Conservation (phyloP, 2,113 vertebrate species). For the Dryoscopus gambensis region DNA sequence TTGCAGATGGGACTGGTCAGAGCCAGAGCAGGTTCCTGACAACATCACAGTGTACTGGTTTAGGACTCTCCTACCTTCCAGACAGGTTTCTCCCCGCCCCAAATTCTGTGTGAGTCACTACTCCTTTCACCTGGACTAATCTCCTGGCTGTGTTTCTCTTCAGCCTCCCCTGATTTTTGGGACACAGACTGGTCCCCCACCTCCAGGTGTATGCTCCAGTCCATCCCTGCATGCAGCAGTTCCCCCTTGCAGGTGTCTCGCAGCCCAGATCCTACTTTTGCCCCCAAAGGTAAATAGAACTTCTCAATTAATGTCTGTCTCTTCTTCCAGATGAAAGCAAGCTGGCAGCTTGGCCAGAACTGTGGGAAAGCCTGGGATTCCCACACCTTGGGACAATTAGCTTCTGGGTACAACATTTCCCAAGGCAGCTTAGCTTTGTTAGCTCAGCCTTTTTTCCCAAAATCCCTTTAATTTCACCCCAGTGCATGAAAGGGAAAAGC, state of each 20-base stretch:
- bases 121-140: neutral
- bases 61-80: neutral
- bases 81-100: neutral
- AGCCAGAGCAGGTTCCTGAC: neutral
- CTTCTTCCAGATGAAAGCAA: neutral
- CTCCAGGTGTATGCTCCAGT: neutral
- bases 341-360: neutral
- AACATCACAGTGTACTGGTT: neutral
- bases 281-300: neutral
- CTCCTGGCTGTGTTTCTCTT: neutral
- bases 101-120: neutral
- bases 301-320: neutral
- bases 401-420: neutral
- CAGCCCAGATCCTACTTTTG: neutral
- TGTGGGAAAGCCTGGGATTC: slow-evolving; percentile 11
- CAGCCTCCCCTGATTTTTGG: neutral
- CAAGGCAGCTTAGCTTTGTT: neutral
- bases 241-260: neutral
- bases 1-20: fast-evolving
- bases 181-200: neutral
- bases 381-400: neutral
- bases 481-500: neutral
- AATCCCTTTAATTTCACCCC: neutral
- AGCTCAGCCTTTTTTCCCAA: neutral
- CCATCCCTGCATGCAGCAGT: neutral